phyloP scores from a whole-genome alignment of 1,140 invertebrate species.

The Diprion similis region DNA sequence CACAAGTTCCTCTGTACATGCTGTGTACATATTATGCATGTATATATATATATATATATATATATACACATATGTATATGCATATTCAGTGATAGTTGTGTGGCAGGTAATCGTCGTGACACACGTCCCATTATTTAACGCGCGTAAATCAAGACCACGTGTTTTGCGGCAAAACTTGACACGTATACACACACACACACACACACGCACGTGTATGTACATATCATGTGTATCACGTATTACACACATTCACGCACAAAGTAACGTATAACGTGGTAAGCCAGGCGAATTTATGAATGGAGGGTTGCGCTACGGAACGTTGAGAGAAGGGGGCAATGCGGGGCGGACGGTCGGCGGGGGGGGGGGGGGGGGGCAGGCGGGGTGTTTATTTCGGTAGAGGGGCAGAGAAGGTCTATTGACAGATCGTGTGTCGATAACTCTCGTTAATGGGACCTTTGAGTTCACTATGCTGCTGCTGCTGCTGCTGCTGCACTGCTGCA shows the following conservation, averaged over 20 bases:
- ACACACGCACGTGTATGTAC: too few species aligned
- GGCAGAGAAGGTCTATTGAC: conserved; percentile 46
- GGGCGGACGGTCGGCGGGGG: too few species aligned
- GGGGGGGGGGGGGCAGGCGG: not conserved
- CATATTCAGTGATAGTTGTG: too few species aligned
- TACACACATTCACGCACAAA: not conserved
- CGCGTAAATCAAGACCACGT: conserved; percentile 7
- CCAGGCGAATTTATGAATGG: conserved; percentile 52
- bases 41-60: too few species aligned
- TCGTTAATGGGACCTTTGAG: conserved; percentile 48
- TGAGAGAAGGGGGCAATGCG: not conserved
- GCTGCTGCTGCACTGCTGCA: conserved; percentile 11
- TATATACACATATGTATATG: too few species aligned
- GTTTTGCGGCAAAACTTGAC: not conserved
- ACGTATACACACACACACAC: too few species aligned
- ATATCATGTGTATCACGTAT: too few species aligned
- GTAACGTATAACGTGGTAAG: not conserved
- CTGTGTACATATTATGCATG: too few species aligned
- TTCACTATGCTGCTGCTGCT: conserved; percentile 26
- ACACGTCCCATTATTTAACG: not conserved
- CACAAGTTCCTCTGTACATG: too few species aligned
- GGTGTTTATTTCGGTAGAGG: not conserved
- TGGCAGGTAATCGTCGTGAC: too few species aligned
- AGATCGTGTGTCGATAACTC: conserved; percentile 51
- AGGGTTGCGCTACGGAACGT: conserved; percentile 20